Evolutionary conservation across 1,140 invertebrate genomes (phyloP).

Genomic region (Trypoxylus dichotomus): DNA sequence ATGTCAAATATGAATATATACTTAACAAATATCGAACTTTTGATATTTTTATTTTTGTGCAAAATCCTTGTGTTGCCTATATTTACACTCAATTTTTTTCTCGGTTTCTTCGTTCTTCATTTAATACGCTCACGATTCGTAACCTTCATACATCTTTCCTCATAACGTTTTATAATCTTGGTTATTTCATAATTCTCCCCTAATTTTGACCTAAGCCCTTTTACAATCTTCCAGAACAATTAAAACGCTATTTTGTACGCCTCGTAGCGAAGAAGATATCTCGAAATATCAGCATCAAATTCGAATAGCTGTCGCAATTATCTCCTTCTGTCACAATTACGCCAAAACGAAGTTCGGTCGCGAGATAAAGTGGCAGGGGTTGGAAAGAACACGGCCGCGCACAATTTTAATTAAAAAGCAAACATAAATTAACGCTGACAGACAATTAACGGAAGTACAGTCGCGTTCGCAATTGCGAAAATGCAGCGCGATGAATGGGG

Average conservation of each 20-base stretch:
- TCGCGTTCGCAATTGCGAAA: not conserved
- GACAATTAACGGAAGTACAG: not conserved
- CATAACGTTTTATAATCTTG: not conserved
- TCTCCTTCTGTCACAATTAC: not conserved
- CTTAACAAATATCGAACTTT: no score
- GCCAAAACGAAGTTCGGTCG: not conserved
- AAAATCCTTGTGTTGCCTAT: no score
- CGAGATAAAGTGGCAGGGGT: not conserved
- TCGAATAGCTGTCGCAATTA: not conserved
- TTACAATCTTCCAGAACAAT: slow-evolving; percentile 6
- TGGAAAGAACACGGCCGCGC: not conserved
- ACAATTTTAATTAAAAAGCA: slow-evolving; percentile 8
- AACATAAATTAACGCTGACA: not conserved
- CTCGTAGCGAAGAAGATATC: not conserved
- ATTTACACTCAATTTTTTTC: no score
- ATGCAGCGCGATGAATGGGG: not conserved
- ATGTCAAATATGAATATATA: no score
- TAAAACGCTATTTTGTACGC: slow-evolving; percentile 1
- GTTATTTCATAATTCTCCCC: not conserved
- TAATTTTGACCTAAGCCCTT: not conserved
- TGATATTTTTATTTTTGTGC: no score
- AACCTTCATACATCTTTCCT: not conserved
- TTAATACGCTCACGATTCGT: not conserved
- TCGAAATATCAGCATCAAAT: not conserved
- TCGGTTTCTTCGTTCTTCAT: not conserved